Evolutionary conservation across 2,113 vertebrate genomes (phyloP).

Genomic region (Nipponia nippon): DNA sequence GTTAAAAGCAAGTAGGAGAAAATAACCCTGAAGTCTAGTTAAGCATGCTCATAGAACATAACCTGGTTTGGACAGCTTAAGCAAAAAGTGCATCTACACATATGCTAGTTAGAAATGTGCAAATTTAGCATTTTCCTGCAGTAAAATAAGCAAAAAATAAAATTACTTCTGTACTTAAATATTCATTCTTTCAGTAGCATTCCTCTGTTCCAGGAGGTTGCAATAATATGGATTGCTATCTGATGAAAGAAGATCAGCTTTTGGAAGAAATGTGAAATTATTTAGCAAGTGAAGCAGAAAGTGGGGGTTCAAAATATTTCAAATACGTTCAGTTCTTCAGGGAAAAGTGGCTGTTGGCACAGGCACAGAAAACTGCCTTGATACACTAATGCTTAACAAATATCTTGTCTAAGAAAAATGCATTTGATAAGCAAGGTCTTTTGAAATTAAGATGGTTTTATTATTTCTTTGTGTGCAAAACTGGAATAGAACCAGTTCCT

Average conservation of each 20-base stretch:
- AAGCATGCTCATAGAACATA: not conserved
- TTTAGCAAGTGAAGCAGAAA: constrained; percentile 72
- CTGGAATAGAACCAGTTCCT: constrained; percentile 34
- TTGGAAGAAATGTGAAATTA: constrained; percentile 68
- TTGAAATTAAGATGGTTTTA: constrained; percentile 40
- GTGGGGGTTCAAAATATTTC: constrained; percentile 54
- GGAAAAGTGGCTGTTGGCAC: constrained; percentile 55
- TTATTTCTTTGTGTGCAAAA: constrained; percentile 45
- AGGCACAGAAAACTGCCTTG: constrained; percentile 42
- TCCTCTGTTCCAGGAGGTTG: constrained; percentile 28
- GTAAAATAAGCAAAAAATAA: constrained; percentile 19
- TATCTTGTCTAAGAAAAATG: constrained; percentile 35
- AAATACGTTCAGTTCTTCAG: constrained; percentile 53
- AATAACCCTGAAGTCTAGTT: constrained; percentile 16
- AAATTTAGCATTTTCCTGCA: constrained; percentile 32
- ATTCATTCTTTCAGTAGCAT: constrained; percentile 36
- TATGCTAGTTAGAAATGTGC: constrained; percentile 23
- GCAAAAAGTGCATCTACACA: constrained; percentile 26
- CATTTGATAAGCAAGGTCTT: constrained; percentile 49
- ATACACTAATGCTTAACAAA: constrained; percentile 45
- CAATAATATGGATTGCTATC: constrained; percentile 51
- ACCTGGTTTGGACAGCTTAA: constrained; percentile 1
- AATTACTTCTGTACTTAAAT: constrained; percentile 18
- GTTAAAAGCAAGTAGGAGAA: constrained; percentile 24
- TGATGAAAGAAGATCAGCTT: constrained; percentile 62